These are phyloP conservation scores for Palythoa heliodiscus DNA, from an alignment of 92 coral and sea anemone genomes.

Conservation along the genomic window DNA sequence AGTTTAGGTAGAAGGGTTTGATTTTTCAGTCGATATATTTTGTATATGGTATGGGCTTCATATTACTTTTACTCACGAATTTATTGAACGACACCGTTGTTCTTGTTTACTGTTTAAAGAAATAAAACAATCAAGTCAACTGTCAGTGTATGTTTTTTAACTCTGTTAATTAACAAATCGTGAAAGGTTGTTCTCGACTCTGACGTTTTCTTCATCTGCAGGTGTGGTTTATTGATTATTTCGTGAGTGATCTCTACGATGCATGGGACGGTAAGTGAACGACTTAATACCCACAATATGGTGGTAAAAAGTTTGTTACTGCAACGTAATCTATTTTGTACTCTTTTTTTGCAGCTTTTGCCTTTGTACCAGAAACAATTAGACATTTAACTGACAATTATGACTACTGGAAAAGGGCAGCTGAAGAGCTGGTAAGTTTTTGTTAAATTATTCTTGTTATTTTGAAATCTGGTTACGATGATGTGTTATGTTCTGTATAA, in stretches of 20 bases:
- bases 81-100: too few relatives aligned
- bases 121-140: too few relatives aligned
- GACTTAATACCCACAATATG: not conserved
- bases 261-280: slow-evolving; percentile 96
- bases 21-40: too few relatives aligned
- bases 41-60: too few relatives aligned
- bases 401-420: slow-evolving; percentile 96
- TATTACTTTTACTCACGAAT: too few relatives aligned
- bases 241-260: slow-evolving; percentile 98
- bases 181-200: not conserved
- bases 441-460: not conserved
- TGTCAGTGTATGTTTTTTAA: too few relatives aligned
- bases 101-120: too few relatives aligned
- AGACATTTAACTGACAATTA: slow-evolving; percentile 95
- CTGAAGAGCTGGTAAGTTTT: slow-evolving; percentile 90
- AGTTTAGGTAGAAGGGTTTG: too few relatives aligned
- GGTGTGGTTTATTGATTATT: slow-evolving; percentile 99
- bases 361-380: slow-evolving; percentile 98
- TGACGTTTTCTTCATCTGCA: slow-evolving; percentile 20
- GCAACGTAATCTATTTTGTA: too few relatives aligned
- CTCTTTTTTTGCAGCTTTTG: slow-evolving; percentile 77
- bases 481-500: too few relatives aligned
- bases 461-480: too few relatives aligned
- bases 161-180: not conserved
- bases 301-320: too few relatives aligned